Evolutionary conservation across 2,113 vertebrate species (phyloP), one percentile per base, ranked within the genome.

Genomic region (Tinamus guttatus): DNA sequence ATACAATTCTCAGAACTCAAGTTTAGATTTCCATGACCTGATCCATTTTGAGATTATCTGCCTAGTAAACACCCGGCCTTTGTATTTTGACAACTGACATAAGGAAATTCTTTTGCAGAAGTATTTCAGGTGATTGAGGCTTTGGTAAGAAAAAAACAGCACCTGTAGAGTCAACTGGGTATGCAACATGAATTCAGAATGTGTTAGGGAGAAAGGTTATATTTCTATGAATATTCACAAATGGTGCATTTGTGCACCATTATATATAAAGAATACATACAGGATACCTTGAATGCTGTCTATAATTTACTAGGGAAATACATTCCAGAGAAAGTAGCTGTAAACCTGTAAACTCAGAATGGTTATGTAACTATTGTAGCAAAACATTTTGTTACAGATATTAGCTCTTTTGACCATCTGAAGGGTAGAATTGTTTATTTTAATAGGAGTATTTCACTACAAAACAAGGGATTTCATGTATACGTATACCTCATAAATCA

Each of bases 341-440:
- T 54, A 43, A 69, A 83, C 49, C 17, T 30, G 12, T 15, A 7
- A 59, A 15, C 52, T 86, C 8, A 1, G 13, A 49, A 38, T 17
- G n/a, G 24, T 49, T 34, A 22, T n/a, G 34, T 76, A 27, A 47
- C 22, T 68, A 4, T 41, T 59, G 36, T 34, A 76, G 34, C 20
- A 41, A 67, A 64, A 13, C 11, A 24, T 30, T 87, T 45, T 60
- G 7, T 69, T 28, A 82, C 58, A 86, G 16, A 34, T 64, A 19
- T 65, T 25, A 24, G 59, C 59, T 51, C 25, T 59, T 51, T 27
- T 36, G 30, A 43, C 82, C 36, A 49, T 36, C 51, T 21, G 36
- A 34, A 78, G 60, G 25, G 34, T 21, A 0, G 0, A 40, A 16
- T 8, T 45, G 34, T 56, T 40, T 34, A 8, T 6, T 63, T 4